Evolutionary conservation across 2,888 invertebrate genomes (phyloP).

Genomic region (Spodoptera picta): DNA sequence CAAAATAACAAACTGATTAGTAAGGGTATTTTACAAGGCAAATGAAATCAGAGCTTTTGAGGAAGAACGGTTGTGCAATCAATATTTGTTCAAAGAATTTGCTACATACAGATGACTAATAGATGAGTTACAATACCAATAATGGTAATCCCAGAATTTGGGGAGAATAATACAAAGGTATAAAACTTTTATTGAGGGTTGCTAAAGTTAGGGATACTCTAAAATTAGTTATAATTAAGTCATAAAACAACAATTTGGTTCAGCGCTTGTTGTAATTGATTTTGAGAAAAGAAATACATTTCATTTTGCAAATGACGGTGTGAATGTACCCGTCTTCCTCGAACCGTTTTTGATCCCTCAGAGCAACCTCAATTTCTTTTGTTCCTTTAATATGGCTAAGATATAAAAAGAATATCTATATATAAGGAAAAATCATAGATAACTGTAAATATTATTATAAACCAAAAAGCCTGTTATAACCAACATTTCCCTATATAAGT

Average conservation of each 20-base stretch:
- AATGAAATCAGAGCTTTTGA: slow-evolving; percentile 15
- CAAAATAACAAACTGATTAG: slow-evolving; percentile 39
- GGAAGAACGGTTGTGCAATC: slow-evolving; percentile 23
- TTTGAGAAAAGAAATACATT: slow-evolving; percentile 12
- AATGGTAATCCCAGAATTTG: too few relatives aligned
- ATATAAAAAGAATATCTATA: not conserved
- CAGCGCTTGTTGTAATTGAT: slow-evolving; percentile 14
- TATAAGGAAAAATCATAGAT: too few relatives aligned
- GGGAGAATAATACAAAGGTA: too few relatives aligned
- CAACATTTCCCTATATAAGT: too few relatives aligned
- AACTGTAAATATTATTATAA: too few relatives aligned
- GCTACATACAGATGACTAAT: slow-evolving; percentile 3
- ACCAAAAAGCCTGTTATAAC: too few relatives aligned
- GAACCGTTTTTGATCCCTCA: not conserved
- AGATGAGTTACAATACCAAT: too few relatives aligned
- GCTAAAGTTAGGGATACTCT: too few relatives aligned
- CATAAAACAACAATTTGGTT: not conserved
- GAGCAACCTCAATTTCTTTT: slow-evolving; percentile 4
- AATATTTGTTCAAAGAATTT: not conserved
- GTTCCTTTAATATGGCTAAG: slow-evolving; percentile 12
- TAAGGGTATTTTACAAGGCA: slow-evolving; percentile 11
- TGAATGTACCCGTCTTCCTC: slow-evolving; percentile 11
- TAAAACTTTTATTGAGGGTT: too few relatives aligned
- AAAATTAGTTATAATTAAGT: slow-evolving; percentile 7
- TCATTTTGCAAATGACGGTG: slow-evolving; percentile 34